phyloP scores from a whole-genome alignment of 2,888 invertebrate genomes.

The Drosophila borealis region DNA sequence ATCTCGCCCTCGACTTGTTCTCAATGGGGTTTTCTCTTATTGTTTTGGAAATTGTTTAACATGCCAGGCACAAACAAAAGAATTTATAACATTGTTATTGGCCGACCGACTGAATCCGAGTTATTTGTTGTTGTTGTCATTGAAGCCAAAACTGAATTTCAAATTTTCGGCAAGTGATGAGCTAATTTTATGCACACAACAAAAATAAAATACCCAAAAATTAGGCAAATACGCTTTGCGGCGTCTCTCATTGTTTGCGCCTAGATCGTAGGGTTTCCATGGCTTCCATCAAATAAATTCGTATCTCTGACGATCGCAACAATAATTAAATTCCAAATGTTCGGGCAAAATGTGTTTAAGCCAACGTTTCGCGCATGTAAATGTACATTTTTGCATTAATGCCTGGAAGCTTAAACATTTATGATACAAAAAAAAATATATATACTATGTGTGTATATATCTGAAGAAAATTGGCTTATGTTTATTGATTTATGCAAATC shows the following conservation, averaged over 20 bases:
- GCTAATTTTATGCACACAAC: constrained; percentile 75
- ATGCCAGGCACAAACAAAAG: constrained; percentile 75
- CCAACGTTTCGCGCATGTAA: constrained; percentile 42
- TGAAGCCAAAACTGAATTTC: constrained; percentile 67
- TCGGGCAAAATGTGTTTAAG: constrained; percentile 25
- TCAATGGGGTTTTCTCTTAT: constrained; percentile 64
- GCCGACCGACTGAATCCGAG: constrained; percentile 27
- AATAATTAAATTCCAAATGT: constrained; percentile 41
- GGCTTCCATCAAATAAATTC: constrained; percentile 41
- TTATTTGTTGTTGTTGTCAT: constrained; percentile 45
- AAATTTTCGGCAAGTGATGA: constrained; percentile 71
- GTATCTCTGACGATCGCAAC: constrained; percentile 56
- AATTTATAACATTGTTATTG: constrained; percentile 73
- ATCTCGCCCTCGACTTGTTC: constrained; percentile 28
- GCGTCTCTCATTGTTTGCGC: constrained; percentile 56
- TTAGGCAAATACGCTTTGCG: constrained; percentile 41
- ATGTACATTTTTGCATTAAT: constrained; percentile 38
- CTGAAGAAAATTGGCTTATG: constrained; percentile 53
- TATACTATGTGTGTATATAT: constrained; percentile 11
- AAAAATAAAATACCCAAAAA: constrained; percentile 45
- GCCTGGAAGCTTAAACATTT: constrained; percentile 33
- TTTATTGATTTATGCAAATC: constrained; percentile 78
- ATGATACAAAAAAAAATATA: constrained; percentile 19
- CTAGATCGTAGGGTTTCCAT: constrained; percentile 5
- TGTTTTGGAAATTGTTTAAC: constrained; percentile 66